phyloP scores from a whole-genome alignment of 2,797 vertebrate species.

The Pempheris klunzingeri region DNA sequence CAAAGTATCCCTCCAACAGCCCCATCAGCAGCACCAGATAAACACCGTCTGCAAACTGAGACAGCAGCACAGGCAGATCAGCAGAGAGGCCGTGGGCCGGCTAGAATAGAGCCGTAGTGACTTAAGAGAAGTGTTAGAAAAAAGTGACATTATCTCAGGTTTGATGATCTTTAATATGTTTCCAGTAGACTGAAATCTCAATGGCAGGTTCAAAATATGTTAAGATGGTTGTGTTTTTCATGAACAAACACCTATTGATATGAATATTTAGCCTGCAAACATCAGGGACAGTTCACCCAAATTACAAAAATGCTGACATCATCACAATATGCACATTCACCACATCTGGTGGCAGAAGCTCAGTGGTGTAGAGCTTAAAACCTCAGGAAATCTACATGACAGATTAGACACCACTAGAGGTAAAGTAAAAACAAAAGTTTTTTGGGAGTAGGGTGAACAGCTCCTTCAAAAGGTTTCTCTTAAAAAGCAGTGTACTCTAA shows the following conservation, averaged over 20 bases:
- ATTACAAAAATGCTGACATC: too few relatives aligned
- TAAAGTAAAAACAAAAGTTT: background rate
- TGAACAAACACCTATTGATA: background rate
- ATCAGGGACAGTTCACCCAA: background rate
- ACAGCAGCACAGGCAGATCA: background rate
- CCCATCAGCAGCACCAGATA: constrained; percentile 98
- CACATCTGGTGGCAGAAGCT: background rate
- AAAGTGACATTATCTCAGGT: background rate
- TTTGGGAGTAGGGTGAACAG: background rate
- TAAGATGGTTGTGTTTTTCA: background rate
- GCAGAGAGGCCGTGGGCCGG: background rate
- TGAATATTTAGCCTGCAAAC: background rate
- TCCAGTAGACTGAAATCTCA: background rate
- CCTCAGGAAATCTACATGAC: too few relatives aligned
- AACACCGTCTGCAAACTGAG: constrained; percentile 97
- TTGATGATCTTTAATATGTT: background rate
- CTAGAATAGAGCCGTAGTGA: background rate
- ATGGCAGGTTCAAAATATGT: background rate
- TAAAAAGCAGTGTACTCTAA: background rate
- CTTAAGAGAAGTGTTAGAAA: background rate
- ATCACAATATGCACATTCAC: background rate
- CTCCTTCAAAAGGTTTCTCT: background rate
- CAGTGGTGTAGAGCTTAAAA: background rate
- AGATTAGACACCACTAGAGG: background rate
- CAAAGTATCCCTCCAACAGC: constrained; percentile 95